These are phyloP conservation scores for Pterostichus madidus DNA, from an alignment of 2,888 invertebrate genomes.

Conservation along the genomic window DNA sequence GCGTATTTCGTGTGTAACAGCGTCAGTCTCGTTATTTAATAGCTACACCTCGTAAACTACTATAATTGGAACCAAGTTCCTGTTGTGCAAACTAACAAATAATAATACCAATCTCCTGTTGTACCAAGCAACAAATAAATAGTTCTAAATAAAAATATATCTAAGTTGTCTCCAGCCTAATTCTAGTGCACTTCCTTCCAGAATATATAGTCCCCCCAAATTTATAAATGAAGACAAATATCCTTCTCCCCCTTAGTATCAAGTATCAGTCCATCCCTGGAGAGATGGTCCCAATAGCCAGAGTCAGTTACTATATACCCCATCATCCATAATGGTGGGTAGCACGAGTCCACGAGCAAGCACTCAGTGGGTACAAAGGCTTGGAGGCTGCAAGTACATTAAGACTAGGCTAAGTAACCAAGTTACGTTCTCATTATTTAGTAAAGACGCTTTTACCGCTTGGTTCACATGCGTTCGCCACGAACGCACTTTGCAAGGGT, in stretches of 20 bases:
- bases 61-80: no score
- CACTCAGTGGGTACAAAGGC: neutral
- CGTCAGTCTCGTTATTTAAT: no score
- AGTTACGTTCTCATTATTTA: constrained; percentile 75
- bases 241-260: neutral
- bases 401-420: constrained; percentile 74
- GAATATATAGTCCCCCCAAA: neutral
- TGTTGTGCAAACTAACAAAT: no score
- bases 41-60: no score
- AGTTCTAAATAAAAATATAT: no score
- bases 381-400: constrained; percentile 70
- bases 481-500: neutral
- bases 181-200: no score
- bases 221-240: constrained; percentile 4
- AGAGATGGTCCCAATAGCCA: neutral
- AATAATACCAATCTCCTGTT: no score
- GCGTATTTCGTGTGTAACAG: no score
- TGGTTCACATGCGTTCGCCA: neutral
- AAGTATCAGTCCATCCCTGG: neutral
- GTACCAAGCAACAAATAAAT: no score
- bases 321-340: constrained; percentile 9
- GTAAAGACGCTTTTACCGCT: constrained; percentile 75
- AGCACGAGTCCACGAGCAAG: neutral
- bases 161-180: no score
- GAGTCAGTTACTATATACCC: neutral